Conservation (phyloP, 2,113 vertebrate species). For the Gallinago undulata region DNA sequence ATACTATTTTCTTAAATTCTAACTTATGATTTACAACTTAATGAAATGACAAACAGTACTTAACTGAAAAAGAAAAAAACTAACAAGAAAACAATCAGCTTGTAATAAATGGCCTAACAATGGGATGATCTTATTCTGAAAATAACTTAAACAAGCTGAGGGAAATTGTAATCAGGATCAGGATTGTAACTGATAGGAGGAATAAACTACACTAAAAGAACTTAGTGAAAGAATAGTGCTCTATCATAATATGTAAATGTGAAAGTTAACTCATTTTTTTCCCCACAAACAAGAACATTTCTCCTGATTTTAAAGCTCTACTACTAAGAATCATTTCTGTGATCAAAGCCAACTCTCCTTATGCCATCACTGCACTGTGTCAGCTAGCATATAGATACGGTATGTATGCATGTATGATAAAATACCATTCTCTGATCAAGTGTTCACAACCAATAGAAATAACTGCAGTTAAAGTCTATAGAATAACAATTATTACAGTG, state of each 20-base stretch:
- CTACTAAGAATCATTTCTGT: background rate
- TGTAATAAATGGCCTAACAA: background rate
- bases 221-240: background rate
- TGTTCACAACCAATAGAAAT: background rate
- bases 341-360: background rate
- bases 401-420: background rate
- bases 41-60: background rate
- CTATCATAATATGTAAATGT: background rate
- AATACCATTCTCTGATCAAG: background rate
- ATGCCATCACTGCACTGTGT: background rate
- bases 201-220: background rate
- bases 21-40: background rate
- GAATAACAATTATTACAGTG: background rate
- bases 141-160: background rate
- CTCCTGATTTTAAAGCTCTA: background rate
- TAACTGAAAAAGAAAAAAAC: background rate
- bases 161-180: background rate
- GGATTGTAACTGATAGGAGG: background rate
- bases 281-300: background rate
- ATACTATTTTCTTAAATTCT: background rate
- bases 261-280: background rate
- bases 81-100: background rate
- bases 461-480: background rate
- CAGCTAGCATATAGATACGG: background rate
- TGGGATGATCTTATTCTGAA: background rate